Evolutionary conservation across 2,888 invertebrate genomes (phyloP).

Genomic region (Cryptophagus acutangulus): DNA sequence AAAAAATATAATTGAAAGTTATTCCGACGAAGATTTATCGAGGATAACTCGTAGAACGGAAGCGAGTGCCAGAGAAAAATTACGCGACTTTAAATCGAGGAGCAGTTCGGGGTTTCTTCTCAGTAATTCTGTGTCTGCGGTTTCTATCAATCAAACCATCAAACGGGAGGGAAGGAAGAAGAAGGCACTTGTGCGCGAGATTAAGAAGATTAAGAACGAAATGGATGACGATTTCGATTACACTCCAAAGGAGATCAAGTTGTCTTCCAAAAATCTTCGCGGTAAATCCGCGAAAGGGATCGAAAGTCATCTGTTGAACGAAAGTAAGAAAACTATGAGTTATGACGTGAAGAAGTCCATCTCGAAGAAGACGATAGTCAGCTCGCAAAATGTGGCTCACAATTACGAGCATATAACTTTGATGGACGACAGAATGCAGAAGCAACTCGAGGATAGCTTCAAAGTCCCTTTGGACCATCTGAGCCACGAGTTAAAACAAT

Average conservation of each 20-base stretch:
- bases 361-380: conserved; percentile 26
- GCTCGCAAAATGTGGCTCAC: conserved; percentile 25
- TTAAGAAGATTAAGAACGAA: conserved; percentile 46
- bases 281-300: conserved; percentile 75
- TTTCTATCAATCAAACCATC: conserved; percentile 61
- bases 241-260: conserved; percentile 46
- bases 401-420: conserved; percentile 44
- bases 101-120: conserved; percentile 60
- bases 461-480: conserved; percentile 56
- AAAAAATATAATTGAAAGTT: conserved; percentile 59
- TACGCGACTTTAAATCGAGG: conserved; percentile 56
- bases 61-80: conserved; percentile 63
- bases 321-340: conserved; percentile 53
- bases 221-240: conserved; percentile 49
- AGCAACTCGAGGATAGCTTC: conserved; percentile 54
- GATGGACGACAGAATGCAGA: conserved; percentile 46
- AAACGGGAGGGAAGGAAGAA: conserved; percentile 49
- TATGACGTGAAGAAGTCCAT: conserved; percentile 42
- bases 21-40: conserved; percentile 63
- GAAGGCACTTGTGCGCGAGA: conserved; percentile 49
- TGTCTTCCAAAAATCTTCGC: conserved; percentile 47
- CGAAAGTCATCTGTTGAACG: conserved; percentile 59
- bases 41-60: conserved; percentile 63
- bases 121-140: conserved; percentile 58
- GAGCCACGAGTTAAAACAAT: conserved; percentile 59